Percentiles rank a stretch among this genome's conserved stretches.
These are phyloP conservation scores for Drosophila sp. DNA, from an alignment of 1,140 invertebrate genomes.

Conservation along the genomic window DNA sequence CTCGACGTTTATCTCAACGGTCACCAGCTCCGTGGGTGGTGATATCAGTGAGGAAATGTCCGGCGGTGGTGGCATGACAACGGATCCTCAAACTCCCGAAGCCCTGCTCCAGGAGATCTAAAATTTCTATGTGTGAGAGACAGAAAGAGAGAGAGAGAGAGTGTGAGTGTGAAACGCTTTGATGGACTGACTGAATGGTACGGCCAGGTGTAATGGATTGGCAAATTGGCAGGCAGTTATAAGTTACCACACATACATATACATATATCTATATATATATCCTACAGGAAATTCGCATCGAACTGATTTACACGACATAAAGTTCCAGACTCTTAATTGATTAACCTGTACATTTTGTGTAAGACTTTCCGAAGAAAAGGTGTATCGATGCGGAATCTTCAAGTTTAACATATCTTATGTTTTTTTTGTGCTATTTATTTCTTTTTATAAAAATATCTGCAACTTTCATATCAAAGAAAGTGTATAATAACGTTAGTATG, in stretches of 20 bases:
- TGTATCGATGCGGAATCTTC: too few relatives aligned
- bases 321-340: neutral
- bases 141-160: neutral
- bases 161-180: neutral
- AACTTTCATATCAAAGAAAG: constrained; percentile 11
- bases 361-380: neutral
- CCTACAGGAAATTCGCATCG: too few relatives aligned
- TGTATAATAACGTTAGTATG: neutral
- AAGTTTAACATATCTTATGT: neutral
- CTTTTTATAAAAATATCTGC: neutral
- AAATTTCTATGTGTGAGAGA: constrained; percentile 23
- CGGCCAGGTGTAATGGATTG: neutral
- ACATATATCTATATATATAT: neutral
- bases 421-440: neutral
- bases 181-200: constrained; percentile 8
- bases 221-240: constrained; percentile 4
- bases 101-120: constrained; percentile 76
- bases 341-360: neutral
- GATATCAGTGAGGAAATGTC: constrained; percentile 68
- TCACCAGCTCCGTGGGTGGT: constrained; percentile 63
- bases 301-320: too few relatives aligned
- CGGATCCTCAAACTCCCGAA: constrained; percentile 75
- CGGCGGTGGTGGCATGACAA: constrained; percentile 56
- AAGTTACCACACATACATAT: neutral
- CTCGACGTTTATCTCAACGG: constrained; percentile 62